These are phyloP conservation scores for Pocillopora damicornis DNA, from an alignment of 64 coral and sea anemone species.

Conservation along the genomic window DNA sequence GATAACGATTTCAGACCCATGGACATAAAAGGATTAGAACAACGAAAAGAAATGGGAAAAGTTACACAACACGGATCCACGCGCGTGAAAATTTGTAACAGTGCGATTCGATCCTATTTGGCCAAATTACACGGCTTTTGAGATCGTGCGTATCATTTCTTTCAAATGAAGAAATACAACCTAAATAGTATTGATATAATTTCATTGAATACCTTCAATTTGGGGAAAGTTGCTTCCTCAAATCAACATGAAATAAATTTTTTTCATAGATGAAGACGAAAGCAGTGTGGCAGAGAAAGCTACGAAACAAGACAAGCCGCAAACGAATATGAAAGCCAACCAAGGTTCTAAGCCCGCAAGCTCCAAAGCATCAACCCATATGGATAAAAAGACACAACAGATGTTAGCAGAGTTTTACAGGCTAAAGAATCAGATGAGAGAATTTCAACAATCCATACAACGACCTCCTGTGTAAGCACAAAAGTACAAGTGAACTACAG, in stretches of 20 bases:
- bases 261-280: not conserved
- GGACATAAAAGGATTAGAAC: too few relatives aligned
- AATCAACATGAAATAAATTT: not conserved
- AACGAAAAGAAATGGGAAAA: too few relatives aligned
- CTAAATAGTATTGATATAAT: too few relatives aligned
- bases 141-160: too few relatives aligned
- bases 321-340: not conserved
- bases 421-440: constrained; percentile 66
- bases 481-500: not conserved
- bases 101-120: too few relatives aligned
- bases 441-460: constrained; percentile 54
- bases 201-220: too few relatives aligned
- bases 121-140: too few relatives aligned
- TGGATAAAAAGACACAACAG: constrained; percentile 70
- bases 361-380: constrained; percentile 1
- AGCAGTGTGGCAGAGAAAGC: not conserved
- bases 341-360: not conserved
- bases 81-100: too few relatives aligned
- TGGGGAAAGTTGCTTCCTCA: too few relatives aligned
- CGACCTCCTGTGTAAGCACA: constrained; percentile 67
- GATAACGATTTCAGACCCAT: too few relatives aligned
- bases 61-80: too few relatives aligned
- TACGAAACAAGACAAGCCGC: not conserved
- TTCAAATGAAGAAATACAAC: too few relatives aligned
- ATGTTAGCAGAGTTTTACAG: constrained; percentile 71